Percentiles rank a stretch among this genome's conserved stretches.
Evolutionary conservation across 2,888 invertebrate species (phyloP).

Genomic region (Zele albiditarsus): DNA sequence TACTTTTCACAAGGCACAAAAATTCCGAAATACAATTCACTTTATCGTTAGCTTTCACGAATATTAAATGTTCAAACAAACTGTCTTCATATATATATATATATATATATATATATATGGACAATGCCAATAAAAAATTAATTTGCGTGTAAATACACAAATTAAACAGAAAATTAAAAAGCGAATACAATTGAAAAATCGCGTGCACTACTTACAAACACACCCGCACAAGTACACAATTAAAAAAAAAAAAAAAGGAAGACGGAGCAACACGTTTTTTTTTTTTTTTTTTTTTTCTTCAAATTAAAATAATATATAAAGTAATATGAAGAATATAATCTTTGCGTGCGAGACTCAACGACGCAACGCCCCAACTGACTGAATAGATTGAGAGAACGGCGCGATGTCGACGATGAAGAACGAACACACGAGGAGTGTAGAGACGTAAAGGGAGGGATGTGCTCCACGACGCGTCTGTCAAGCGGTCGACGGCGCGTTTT

Average conservation of each 20-base stretch:
- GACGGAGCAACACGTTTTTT: too few species aligned
- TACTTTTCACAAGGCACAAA: neutral
- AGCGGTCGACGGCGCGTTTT: constrained; percentile 52
- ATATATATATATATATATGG: too few species aligned
- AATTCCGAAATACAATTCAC: neutral
- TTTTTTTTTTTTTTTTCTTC: too few species aligned
- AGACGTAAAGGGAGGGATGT: constrained; percentile 27
- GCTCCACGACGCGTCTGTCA: constrained; percentile 50
- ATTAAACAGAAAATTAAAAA: too few species aligned
- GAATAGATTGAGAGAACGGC: constrained; percentile 38
- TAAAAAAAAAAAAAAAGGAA: too few species aligned
- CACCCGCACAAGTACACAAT: too few species aligned
- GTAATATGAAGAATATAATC: constrained; percentile 3
- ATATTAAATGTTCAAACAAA: too few species aligned
- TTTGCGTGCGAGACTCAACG: constrained; percentile 41
- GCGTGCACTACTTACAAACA: too few species aligned
- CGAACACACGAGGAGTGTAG: constrained; percentile 28
- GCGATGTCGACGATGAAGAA: constrained; percentile 31
- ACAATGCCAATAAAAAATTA: too few species aligned
- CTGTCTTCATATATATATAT: too few species aligned
- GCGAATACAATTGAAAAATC: too few species aligned
- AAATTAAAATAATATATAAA: neutral
- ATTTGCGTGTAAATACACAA: too few species aligned
- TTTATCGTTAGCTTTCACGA: neutral
- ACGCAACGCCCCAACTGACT: constrained; percentile 44